A percentile compares a stretch with the other conserved stretches of the same genome.
Evolutionary conservation across 2,113 vertebrate species (phyloP).

Genomic region (Grammomys surdaster): DNA sequence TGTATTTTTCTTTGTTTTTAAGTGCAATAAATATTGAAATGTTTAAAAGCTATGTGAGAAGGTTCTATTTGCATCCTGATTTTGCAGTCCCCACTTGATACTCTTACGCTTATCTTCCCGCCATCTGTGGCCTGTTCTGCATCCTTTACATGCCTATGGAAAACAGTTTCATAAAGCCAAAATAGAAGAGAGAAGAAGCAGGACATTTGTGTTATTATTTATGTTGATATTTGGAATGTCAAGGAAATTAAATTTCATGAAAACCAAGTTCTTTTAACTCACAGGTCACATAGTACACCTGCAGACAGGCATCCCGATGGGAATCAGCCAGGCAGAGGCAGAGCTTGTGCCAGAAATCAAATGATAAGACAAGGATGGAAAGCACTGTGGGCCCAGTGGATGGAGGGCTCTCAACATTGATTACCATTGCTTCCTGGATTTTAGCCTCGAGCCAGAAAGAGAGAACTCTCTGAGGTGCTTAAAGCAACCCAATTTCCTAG

Average conservation of each 20-base stretch:
- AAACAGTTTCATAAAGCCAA: slow-evolving; percentile 33
- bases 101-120: not conserved
- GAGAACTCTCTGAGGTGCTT: not conserved
- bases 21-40: not conserved
- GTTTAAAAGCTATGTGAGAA: slow-evolving; percentile 14
- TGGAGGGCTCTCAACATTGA: not conserved
- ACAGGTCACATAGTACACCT: not conserved
- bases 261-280: slow-evolving; percentile 31
- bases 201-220: not conserved
- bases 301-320: not conserved
- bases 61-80: not conserved
- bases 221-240: slow-evolving; percentile 28
- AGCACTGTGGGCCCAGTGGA: not conserved
- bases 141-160: not conserved
- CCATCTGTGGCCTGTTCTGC: not conserved
- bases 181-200: slow-evolving; percentile 9
- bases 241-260: not conserved
- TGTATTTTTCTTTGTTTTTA: not conserved
- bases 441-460: not conserved
- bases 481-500: not conserved
- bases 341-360: not conserved
- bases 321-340: not conserved
- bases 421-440: not conserved
- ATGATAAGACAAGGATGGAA: not conserved
- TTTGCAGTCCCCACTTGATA: not conserved